These are phyloP conservation scores for Zaprionus lachaisei DNA, from an alignment of 1,140 invertebrate species.

Conservation along the genomic window DNA sequence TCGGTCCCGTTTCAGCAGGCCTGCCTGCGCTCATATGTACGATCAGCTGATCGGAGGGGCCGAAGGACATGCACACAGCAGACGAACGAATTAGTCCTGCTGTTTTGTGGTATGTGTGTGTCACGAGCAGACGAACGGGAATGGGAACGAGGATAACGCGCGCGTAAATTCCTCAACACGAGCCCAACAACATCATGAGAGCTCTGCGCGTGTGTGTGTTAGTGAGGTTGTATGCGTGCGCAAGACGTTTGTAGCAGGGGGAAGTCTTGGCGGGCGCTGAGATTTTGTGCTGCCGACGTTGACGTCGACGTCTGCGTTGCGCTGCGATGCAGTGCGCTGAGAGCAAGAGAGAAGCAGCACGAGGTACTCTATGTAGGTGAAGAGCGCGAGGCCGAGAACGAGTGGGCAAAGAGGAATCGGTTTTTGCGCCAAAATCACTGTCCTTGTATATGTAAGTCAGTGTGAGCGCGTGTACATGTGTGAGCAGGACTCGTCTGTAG, in stretches of 20 bases:
- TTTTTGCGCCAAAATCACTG: constrained; percentile 73
- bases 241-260: constrained; percentile 40
- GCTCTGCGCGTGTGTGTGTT: constrained; percentile 17
- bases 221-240: constrained; percentile 7
- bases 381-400: constrained; percentile 61
- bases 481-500: constrained; percentile 62
- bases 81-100: constrained; percentile 71
- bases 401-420: constrained; percentile 59
- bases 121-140: constrained; percentile 41
- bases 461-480: constrained; percentile 23
- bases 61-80: constrained; percentile 73
- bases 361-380: constrained; percentile 58
- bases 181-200: constrained; percentile 45
- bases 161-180: constrained; percentile 80
- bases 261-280: constrained; percentile 54
- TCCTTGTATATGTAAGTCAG: constrained; percentile 36
- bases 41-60: constrained; percentile 66
- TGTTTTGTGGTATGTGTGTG: constrained; percentile 67
- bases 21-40: constrained; percentile 61
- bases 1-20: constrained; percentile 46
- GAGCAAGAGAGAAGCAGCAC: constrained; percentile 49
- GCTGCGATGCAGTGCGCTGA: constrained; percentile 25
- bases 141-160: constrained; percentile 62
- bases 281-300: constrained; percentile 61
- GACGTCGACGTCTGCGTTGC: constrained; percentile 27